phyloP scores from a whole-genome alignment of 2,797 vertebrate species.

The Cossypha caffra region DNA sequence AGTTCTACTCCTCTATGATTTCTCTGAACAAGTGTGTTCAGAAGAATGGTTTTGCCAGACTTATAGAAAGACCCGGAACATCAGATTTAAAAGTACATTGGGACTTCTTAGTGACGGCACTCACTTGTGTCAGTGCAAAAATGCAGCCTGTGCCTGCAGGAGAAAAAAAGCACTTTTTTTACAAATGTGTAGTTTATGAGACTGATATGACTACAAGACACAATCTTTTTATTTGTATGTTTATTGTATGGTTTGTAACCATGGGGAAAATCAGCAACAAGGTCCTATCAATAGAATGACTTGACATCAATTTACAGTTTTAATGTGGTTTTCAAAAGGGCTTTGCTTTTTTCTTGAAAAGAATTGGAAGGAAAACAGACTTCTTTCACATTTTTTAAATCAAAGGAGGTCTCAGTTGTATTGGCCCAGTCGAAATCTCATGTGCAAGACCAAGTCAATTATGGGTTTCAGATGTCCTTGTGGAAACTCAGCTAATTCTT shows the following conservation, averaged over 20 bases:
- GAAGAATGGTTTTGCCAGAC: neutral
- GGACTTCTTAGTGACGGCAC: neutral
- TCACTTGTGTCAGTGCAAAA: neutral
- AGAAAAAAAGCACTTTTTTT: neutral
- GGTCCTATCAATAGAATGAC: neutral
- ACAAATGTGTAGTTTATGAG: neutral
- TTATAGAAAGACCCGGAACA: neutral
- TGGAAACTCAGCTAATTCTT: neutral
- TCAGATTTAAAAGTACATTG: neutral
- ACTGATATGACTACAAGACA: neutral
- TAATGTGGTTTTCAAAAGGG: neutral
- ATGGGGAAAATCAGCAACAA: neutral
- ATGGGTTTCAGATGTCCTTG: neutral
- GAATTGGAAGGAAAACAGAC: neutral
- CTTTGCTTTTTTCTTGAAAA: neutral
- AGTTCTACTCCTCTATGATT: neutral
- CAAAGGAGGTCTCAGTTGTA: neutral
- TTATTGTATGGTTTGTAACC: neutral
- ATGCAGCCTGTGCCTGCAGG: neutral
- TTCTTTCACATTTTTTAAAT: neutral
- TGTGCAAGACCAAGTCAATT: neutral
- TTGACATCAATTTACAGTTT: neutral
- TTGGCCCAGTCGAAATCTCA: neutral
- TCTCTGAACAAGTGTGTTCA: neutral
- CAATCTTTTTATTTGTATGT: neutral